These are phyloP conservation scores for Lithophane leautieri DNA, from an alignment of 2,888 invertebrate genomes.

Conservation along the genomic window DNA sequence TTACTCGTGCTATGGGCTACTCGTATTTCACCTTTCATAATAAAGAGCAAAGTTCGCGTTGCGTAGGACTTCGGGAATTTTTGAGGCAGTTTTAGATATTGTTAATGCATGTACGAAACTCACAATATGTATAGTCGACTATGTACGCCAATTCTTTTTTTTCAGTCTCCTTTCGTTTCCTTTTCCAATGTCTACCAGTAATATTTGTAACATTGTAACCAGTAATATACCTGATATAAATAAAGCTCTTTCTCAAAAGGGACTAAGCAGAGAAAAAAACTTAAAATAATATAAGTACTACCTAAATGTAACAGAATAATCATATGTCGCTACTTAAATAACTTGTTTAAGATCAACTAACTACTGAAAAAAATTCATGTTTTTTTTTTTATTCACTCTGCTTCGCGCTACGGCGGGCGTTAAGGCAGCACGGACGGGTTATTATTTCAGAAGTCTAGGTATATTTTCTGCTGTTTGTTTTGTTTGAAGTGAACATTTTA, in stretches of 20 bases:
- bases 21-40: conserved; percentile 41
- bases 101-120: neutral
- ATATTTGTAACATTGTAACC: neutral
- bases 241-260: neutral
- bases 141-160: neutral
- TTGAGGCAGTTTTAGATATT: neutral
- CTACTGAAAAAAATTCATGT: neutral
- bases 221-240: neutral
- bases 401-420: neutral
- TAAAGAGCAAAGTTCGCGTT: conserved; percentile 35
- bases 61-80: neutral
- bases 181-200: neutral
- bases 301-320: neutral
- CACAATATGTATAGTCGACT: no score
- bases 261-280: neutral
- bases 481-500: neutral
- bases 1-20: conserved; percentile 4
- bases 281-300: neutral
- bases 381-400: neutral
- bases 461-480: neutral
- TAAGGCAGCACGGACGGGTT: neutral
- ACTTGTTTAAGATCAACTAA: neutral
- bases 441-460: neutral
- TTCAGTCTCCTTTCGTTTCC: no score
- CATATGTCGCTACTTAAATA: neutral